These are phyloP conservation scores for Sardina pilchardus DNA, from an alignment of 2,113 vertebrate species.

Conservation along the genomic window DNA sequence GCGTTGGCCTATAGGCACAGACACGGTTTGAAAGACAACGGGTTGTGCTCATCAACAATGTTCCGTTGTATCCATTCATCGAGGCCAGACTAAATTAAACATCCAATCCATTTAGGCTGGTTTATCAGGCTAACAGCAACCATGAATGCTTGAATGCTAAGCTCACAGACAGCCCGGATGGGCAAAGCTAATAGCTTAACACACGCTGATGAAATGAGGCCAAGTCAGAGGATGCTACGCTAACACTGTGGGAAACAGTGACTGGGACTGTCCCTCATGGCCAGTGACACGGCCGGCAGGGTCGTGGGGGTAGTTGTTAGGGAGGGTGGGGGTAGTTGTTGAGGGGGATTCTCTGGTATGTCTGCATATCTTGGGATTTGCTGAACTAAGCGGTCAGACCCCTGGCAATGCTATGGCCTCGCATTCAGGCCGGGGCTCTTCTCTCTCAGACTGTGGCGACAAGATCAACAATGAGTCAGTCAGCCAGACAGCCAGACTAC, in stretches of 20 bases:
- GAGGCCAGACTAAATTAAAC: no score
- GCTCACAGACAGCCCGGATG: background rate
- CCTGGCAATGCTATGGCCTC: background rate
- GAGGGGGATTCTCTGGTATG: background rate
- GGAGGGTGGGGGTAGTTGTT: background rate
- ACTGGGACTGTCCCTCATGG: background rate
- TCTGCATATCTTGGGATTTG: background rate
- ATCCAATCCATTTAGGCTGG: no score
- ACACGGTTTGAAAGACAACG: no score
- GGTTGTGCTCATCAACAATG: no score
- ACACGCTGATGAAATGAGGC: background rate
- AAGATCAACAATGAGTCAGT: constrained; percentile 15
- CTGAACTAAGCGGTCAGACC: background rate
- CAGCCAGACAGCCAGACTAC: background rate
- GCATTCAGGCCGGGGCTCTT: background rate
- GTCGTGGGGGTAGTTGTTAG: background rate
- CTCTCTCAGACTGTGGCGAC: background rate
- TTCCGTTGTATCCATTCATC: no score
- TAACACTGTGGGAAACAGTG: background rate
- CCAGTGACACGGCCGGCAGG: background rate
- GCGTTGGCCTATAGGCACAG: no score
- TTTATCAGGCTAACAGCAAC: background rate
- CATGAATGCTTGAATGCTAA: background rate
- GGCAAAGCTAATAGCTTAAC: background rate
- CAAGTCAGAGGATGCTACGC: background rate